Evolutionary conservation across 2,888 invertebrate species (phyloP).

Genomic region (Loripinus fragilis): DNA sequence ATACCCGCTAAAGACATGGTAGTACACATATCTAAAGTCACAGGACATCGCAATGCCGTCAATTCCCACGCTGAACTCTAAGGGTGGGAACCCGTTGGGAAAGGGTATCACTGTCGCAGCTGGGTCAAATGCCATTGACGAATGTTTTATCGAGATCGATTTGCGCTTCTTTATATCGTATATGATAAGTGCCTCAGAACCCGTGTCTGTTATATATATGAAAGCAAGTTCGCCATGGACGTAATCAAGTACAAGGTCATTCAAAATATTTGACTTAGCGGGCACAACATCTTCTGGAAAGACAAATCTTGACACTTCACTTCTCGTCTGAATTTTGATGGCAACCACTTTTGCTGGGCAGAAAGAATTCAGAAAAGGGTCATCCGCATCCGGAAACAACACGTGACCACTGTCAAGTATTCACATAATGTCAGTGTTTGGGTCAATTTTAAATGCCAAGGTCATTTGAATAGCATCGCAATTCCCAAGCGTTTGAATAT

Average conservation of each 20-base stretch:
- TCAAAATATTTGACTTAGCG: not conserved
- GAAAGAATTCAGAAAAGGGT: not conserved
- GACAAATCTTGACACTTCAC: not conserved
- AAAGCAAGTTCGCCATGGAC: not conserved
- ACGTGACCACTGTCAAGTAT: not conserved
- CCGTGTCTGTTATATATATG: not conserved
- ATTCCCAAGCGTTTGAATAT: not conserved
- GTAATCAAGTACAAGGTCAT: conserved; percentile 3
- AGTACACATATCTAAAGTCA: conserved; percentile 1
- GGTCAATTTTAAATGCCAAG: not conserved
- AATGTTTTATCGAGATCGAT: not conserved
- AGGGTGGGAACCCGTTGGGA: not conserved
- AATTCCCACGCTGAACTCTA: not conserved
- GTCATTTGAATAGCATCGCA: conserved; percentile 5
- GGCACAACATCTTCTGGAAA: not conserved
- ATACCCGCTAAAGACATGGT: not conserved
- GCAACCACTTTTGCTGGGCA: not conserved
- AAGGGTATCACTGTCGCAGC: not conserved
- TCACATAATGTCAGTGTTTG: not conserved
- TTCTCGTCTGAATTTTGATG: not conserved
- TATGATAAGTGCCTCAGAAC: not conserved
- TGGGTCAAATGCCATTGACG: not conserved
- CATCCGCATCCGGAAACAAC: not conserved
- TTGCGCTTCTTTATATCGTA: not conserved
- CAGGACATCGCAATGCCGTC: conserved; percentile 5